Base-by-base conservation (phyloP, 2,888 invertebrate genomes). In the Drosophila picticornis region DNA sequence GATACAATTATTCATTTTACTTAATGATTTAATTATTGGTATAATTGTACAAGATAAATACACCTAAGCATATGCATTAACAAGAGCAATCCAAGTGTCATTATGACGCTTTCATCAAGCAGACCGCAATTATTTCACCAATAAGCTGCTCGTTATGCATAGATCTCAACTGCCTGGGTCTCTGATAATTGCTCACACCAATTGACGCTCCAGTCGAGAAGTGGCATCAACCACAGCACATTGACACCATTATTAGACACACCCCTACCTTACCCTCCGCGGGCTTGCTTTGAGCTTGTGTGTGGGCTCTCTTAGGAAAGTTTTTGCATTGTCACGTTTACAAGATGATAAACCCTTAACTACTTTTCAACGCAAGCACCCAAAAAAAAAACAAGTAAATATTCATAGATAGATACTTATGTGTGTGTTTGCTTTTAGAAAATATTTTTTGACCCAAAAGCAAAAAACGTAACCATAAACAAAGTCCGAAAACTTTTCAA, bases 271-370 rank as follows among this genome's bases (percentile, higher is more conserved):
- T 1, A 13, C 16, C 27, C 38, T 25, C n/a, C 3, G 2, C 11
- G 1, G 2, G 13, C 48, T 6, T 1, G 16, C n/a, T 43, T 10
- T 55, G 32, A 3, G 31, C 29, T 38, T 16, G 56, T 79, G 79
- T 72, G 81, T 80, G 77, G 77, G 63, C 53, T 52, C 76, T 68
- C 68, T 77, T 69, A 29, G 48, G 51, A 78, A 81, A 79, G 68
- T 83, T 81, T 90, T 83, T 75, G 83, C 88, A 83, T 75, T 67
- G 84, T 83, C 86, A 85, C 81, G 88, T 88, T 85, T 80, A 90
- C 88, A 90, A 85, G 90, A 88, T 85, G 88, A 88, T 90, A 90
- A 88, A 83, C 88, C 88, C 85, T 80, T 75, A 84, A 82, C 85
- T 88, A 87, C 90, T 89, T 86, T 88, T 79, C 76, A 81, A 67